Evolutionary conservation across 2,113 vertebrate species (phyloP), one percentile per base, ranked within the genome.

Genomic region (Oryzias melastigma): DNA sequence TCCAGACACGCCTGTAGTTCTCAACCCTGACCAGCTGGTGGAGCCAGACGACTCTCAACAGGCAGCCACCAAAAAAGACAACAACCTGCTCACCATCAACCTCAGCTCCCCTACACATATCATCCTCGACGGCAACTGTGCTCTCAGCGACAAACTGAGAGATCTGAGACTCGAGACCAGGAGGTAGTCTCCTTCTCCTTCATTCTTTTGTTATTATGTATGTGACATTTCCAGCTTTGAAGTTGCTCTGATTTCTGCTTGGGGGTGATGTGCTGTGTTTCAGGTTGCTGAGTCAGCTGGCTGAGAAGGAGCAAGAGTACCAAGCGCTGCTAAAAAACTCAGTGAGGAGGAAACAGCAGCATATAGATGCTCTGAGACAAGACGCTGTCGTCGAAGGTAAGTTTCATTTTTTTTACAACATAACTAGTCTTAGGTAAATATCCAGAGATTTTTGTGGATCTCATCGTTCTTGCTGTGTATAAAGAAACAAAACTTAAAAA

Each of bases 201-300:
- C 13, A 20, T 6, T 1, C 15, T 42, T 48, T 29, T 52, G 14
- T 20, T 4, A 17, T 68, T 14, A 35, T 12, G 18, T 2, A 8
- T 49, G 7, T 4, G 46, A 47, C 46, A 47, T 12, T 47, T 19
- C 10, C 7, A 49, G 44, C 51, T 63, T 68, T 14, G 6, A 58
- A 35, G 40, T 6, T 27, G 41, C 14, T n/a, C 25, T n/a, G 1
- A 7, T 76, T 76, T 72, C 17, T 76, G 69, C 76, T 64, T 74
- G 4, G 43, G 62, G 19, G 22, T 71, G 44, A 42, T 84, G 49
- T 69, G 50, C 72, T 82, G 43, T 66, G 47, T 61, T 67, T 20
- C 80, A 98, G 95, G 72, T 88, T 98, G 49, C 90, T 94, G 46
- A 86, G 65, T 58, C 77, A 91, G 71, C 88, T 97, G 78, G 90